These are phyloP conservation scores for Enteromius paludinosus DNA, from an alignment of 2,797 vertebrate species.

Conservation along the genomic window DNA sequence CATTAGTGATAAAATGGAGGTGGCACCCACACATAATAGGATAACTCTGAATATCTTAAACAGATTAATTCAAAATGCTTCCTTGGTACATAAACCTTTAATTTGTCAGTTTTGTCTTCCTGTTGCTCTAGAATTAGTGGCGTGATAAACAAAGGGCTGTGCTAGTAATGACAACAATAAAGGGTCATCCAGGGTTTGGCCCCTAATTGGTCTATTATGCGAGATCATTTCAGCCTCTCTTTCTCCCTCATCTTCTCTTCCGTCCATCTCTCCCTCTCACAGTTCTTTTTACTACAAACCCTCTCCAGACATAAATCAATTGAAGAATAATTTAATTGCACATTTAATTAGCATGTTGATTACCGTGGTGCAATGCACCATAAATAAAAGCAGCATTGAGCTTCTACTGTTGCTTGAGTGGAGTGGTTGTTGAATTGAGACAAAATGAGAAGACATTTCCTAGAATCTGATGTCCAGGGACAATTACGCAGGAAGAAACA, in stretches of 20 bases:
- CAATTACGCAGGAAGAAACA: conserved; percentile 18
- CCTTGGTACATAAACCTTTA: background rate
- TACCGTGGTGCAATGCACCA: conserved; percentile 56
- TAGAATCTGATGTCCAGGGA: conserved; percentile 19
- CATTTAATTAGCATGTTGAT: conserved; percentile 70
- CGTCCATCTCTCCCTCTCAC: conserved; percentile 60
- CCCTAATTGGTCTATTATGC: conserved; percentile 73
- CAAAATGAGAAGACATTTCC: conserved; percentile 22
- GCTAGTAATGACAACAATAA: conserved; percentile 42
- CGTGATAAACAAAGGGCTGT: conserved; percentile 42
- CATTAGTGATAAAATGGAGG: conserved; percentile 13
- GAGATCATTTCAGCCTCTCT: conserved; percentile 48
- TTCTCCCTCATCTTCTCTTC: conserved; percentile 25
- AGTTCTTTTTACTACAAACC: conserved; percentile 45
- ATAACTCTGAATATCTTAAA: background rate
- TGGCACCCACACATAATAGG: background rate
- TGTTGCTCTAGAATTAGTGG: background rate
- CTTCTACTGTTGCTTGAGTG: conserved; percentile 34
- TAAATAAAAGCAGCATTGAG: conserved; percentile 33
- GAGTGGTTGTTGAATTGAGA: conserved; percentile 12
- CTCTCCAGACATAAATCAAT: conserved; percentile 63
- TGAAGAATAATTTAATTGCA: conserved; percentile 75
- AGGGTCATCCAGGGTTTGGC: conserved; percentile 63
- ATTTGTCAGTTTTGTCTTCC: background rate
- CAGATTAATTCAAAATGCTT: background rate